Percentiles rank a stretch among this genome's conserved stretches.
Evolutionary conservation across 2,888 invertebrate genomes (phyloP).

Genomic region (Acleris literana): DNA sequence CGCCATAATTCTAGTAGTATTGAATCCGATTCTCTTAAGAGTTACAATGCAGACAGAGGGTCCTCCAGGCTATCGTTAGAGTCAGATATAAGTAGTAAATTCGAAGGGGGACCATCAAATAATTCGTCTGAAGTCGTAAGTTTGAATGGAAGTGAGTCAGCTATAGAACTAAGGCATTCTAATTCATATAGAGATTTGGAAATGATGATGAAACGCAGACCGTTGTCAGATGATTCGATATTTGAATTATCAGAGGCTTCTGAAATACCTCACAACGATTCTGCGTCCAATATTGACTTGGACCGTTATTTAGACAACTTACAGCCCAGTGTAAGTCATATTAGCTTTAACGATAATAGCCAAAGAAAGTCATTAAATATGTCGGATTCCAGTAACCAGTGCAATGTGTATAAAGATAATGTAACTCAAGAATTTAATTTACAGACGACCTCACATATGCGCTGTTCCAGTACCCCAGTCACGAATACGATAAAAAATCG

Average conservation of each 20-base stretch:
- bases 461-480: conserved; percentile 72
- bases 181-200: conserved; percentile 80
- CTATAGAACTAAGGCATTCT: conserved; percentile 81
- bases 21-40: conserved; percentile 74
- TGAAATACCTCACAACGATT: conserved; percentile 78
- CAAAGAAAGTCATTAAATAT: conserved; percentile 49
- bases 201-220: conserved; percentile 86
- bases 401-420: conserved; percentile 55
- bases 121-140: conserved; percentile 72
- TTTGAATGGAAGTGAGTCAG: conserved; percentile 72
- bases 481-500: conserved; percentile 50
- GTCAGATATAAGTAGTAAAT: conserved; percentile 79
- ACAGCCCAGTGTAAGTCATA: conserved; percentile 71
- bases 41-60: conserved; percentile 75
- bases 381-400: conserved; percentile 47
- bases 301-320: conserved; percentile 87
- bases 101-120: conserved; percentile 72
- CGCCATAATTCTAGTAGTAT: conserved; percentile 67
- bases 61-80: conserved; percentile 76
- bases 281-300: conserved; percentile 83
- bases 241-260: conserved; percentile 85
- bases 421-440: conserved; percentile 49
- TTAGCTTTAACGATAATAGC: conserved; percentile 40
- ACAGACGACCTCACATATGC: conserved; percentile 51
- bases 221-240: conserved; percentile 89